Base-by-base conservation (phyloP, 2,113 vertebrate species). In the Limanda limanda region DNA sequence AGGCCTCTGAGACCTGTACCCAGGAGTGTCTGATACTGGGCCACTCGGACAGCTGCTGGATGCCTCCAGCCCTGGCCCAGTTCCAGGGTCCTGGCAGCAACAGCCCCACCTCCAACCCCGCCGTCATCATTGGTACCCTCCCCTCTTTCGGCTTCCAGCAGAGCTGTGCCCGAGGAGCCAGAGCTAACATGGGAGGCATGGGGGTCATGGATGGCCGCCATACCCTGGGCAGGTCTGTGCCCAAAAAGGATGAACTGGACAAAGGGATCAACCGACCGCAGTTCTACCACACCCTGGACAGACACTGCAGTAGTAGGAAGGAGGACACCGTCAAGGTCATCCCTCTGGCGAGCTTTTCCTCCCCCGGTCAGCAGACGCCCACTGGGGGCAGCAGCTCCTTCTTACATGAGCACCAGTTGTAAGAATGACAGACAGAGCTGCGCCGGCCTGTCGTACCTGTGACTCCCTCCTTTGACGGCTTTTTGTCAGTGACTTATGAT, bases 1-100 rank as follows among this genome's bases (percentile, higher is more conserved):
- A 99, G 84, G 97, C 95, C 76, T 99, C 97, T 0, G 97, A 98
- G 91, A 98, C 96, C 93, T 99, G 97, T 85, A 99, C 97, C 2
- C 98, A 97, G 92, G 97, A 99, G 92, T 98, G 97, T 81, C 95
- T 99, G 81, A 97, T 97, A 93, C 94, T 98, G 14, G 98, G 97
- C 86, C 98, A 98, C 86, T 99, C 97, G 6, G 98, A 99, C 94
- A 96, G 96, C 95, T 99, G 98, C 93, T 99, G 97, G 98, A 99
- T 99, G 97, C 97, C 97, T 11, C 95, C 96, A 31, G 94, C 95
- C 0, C 81, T 99, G 94, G 92, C 95, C 76, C 95, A 95, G 79
- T 95, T 95, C 64, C 95, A 95, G 82, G 75, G 89, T 73, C 80
- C 91, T 60, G 77, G 86, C 58, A 88, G 71, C 74, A 86, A 80